Evolutionary conservation across 2,888 invertebrate genomes (phyloP).

Genomic region (Nymphalis c-album): DNA sequence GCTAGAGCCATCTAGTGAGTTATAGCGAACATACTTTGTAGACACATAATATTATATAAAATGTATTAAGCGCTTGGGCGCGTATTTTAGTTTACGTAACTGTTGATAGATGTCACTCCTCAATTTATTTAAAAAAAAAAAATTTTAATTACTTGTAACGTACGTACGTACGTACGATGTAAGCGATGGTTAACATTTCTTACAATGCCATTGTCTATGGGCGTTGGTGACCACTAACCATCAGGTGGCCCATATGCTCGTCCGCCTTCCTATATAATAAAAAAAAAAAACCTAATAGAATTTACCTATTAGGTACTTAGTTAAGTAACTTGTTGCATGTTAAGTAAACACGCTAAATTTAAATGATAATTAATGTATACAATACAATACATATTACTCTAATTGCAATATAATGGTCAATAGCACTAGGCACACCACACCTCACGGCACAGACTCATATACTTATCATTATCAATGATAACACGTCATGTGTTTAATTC

Average conservation of each 20-base stretch:
- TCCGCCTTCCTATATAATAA: too few species aligned
- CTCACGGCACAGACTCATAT: constrained; percentile 28
- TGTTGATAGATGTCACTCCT: constrained; percentile 11
- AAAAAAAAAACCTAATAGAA: too few species aligned
- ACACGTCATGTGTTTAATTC: constrained; percentile 61
- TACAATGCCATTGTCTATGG: too few species aligned
- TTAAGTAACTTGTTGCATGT: too few species aligned
- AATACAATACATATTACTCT: background rate
- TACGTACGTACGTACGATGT: too few species aligned
- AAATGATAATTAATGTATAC: background rate
- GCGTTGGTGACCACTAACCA: too few species aligned
- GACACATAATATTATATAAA: background rate
- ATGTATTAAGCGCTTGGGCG: background rate
- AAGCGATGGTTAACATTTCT: too few species aligned
- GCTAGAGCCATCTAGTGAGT: background rate
- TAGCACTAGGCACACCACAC: constrained; percentile 26
- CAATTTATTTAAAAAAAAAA: too few species aligned
- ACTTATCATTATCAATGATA: constrained; percentile 63
- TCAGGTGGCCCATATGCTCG: too few species aligned
- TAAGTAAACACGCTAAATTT: background rate
- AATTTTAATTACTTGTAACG: too few species aligned
- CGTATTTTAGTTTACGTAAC: background rate
- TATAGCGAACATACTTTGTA: background rate
- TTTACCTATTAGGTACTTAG: too few species aligned
- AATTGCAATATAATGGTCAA: constrained; percentile 27